Evolutionary conservation across 2,113 vertebrate genomes (phyloP), one percentile per base, ranked within the genome.

Genomic region (Pachyramphus minor): DNA sequence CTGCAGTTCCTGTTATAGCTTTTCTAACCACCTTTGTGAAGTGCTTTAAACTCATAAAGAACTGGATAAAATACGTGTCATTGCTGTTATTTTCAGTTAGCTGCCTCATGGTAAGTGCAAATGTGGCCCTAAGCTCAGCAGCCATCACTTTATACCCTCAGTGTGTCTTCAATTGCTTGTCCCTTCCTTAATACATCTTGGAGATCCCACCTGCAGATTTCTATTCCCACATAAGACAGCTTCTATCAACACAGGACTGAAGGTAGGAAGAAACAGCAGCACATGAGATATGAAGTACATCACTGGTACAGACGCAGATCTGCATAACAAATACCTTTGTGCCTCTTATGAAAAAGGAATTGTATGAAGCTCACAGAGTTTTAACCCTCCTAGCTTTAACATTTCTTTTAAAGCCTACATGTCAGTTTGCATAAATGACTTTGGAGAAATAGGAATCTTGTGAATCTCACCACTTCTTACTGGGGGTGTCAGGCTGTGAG

Each of bases 321-420:
- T 91, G 71, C 89, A 75, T 69, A 87, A 92, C 44, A 93, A 77
- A 89, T 73, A 92, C 55, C 55, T 84, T 82, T 84, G 60, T 78
- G 39, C 13, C 69, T 87, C 44, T 89, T 42, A 42, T 12, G 45
- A 83, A 82, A 87, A 91, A 62, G 66, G 60, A 60, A 87, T 79
- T 76, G n/a, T 47, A 53, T 45, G 71, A 94, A 79, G 63, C 53
- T 83, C 44, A 47, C n/a, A 72, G 9, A 55, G 23, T 89, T 84
- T 78, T 84, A 91, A 87, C 71, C 35, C 27, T 42, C 58, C 28
- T 53, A 79, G 41, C 28, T 94, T n/a, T 52, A 87, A 49, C 27
- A 42, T 47, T 69, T 64, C 33, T 89, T 93, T 87, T 72, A 75
- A 82, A 94, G 39, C 55, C 66, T 66, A 45, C 8, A 0, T 41